These are phyloP conservation scores for Esox lucius DNA, from an alignment of 2,797 vertebrate genomes.

Conservation along the genomic window DNA sequence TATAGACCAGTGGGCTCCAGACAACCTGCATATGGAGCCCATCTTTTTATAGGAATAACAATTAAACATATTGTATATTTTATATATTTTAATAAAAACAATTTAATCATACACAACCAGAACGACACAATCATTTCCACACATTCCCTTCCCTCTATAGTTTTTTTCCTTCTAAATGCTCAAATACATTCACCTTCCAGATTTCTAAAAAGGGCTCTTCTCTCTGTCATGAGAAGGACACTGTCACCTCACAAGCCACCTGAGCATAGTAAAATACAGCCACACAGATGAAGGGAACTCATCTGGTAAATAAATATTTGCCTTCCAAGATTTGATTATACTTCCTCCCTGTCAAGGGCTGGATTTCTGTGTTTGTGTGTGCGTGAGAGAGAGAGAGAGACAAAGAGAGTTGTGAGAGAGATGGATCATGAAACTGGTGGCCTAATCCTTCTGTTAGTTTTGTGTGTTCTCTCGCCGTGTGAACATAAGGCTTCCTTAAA, in stretches of 20 bases:
- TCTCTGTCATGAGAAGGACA: conserved; percentile 61
- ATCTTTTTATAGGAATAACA: no score
- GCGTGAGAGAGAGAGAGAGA: background rate
- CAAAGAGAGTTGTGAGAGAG: background rate
- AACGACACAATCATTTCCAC: background rate
- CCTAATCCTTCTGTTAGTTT: conserved; percentile 26
- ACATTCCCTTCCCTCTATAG: background rate
- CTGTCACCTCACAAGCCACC: conserved; percentile 36
- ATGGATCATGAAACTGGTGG: conserved; percentile 13
- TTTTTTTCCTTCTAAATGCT: conserved; percentile 33
- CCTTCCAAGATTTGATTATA: conserved; percentile 61
- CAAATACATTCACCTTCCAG: background rate
- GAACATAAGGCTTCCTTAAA: background rate
- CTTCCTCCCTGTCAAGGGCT: conserved; percentile 48
- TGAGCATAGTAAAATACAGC: conserved; percentile 56
- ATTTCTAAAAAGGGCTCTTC: background rate
- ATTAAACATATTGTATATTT: no score
- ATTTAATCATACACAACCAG: no score
- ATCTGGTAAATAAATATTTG: conserved; percentile 72
- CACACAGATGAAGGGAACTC: conserved; percentile 45
- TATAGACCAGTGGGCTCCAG: no score
- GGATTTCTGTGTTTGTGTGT: conserved; percentile 13
- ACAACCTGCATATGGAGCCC: no score
- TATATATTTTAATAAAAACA: no score
- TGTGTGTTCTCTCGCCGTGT: background rate